Base-by-base conservation (phyloP, 2,113 vertebrate genomes). In the Dolichallabes microphthalmus region DNA sequence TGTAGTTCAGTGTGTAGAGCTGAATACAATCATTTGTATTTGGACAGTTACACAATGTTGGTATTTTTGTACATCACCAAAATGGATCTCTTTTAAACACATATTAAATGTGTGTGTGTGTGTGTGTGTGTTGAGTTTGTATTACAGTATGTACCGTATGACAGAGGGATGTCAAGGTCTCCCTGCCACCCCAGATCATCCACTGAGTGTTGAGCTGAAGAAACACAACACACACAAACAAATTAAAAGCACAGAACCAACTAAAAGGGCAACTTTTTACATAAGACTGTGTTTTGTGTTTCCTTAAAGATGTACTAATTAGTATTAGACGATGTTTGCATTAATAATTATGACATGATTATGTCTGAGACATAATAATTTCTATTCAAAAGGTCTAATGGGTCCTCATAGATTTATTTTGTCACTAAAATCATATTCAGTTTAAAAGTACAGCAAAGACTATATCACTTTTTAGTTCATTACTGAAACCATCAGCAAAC, bases 131-230 rank as follows among this genome's bases (percentile, higher is more conserved):
- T 88, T 82, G 35, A 8, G 86, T 84, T 73, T 79, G 66, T 61
- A 52, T 58, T 84, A n/a, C n/a, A n/a, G n/a, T n/a, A 92, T 92
- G 0, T 94, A 94, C 94, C 92, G 90, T 95, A 95, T 30, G 94
- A 93, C 45, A 94, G 75, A 58, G 94, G 94, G 57, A 94, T 73
- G 89, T 94, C 94, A 91, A 94, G 84, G 4, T 94, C 94, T 8
- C 90, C 94, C 77, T 92, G 92, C 94, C 94, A 95, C 87, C 91
- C 92, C n/a, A 91, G 87, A 20, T 94, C 93, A 71, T 95, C 94
- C 15, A 95, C 88, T 20, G 94, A 94, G 57, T 93, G 94, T 88
- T 95, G 94, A 27, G 93, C 94, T 95, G 93, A 89, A 86, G 73
- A 90, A 79, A 93, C 80, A 93, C 75, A 90, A 89, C 77, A 80